phyloP scores from a whole-genome alignment of 2,113 vertebrate genomes.

The Gnathonemus echidnorhynchus region DNA sequence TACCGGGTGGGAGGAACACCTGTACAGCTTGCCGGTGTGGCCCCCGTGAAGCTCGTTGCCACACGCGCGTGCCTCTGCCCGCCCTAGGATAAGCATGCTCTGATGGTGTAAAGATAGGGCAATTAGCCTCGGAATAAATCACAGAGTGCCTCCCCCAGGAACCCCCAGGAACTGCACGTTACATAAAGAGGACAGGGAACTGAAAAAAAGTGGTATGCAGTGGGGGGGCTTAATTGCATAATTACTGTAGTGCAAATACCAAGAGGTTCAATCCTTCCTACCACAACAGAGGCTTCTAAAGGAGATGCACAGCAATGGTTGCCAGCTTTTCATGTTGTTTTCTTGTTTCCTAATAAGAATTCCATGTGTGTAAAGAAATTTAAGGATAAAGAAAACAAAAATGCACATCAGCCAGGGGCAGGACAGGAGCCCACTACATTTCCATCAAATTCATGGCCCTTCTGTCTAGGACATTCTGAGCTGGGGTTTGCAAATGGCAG shows the following conservation, averaged over 20 bases:
- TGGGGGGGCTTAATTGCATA: slow-evolving; percentile 59
- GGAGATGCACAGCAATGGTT: not conserved
- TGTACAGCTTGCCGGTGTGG: slow-evolving; percentile 5
- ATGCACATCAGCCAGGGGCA: not conserved
- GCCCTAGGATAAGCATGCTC: slow-evolving; percentile 46
- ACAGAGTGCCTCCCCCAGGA: slow-evolving; percentile 52
- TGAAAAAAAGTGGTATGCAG: slow-evolving; percentile 36
- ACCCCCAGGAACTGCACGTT: slow-evolving; percentile 36
- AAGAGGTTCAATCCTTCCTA: slow-evolving; percentile 31
- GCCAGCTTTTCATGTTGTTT: slow-evolving; percentile 2
- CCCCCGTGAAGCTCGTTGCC: not conserved
- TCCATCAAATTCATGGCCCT: not conserved
- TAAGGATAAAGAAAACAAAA: not conserved
- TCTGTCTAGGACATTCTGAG: not conserved
- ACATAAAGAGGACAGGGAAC: slow-evolving; percentile 49
- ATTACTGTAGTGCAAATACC: slow-evolving; percentile 55
- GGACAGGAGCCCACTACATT: not conserved
- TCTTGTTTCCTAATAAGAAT: slow-evolving; percentile 25
- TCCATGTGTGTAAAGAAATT: slow-evolving; percentile 11
- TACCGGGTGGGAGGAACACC: slow-evolving; percentile 18
- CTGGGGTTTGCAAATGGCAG: not conserved
- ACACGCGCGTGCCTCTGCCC: slow-evolving; percentile 22
- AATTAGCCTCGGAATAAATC: slow-evolving; percentile 68
- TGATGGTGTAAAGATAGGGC: slow-evolving; percentile 41
- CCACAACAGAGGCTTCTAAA: slow-evolving; percentile 17